phyloP scores from a whole-genome alignment of 2,113 vertebrate species.

The Turdus rufiventris region DNA sequence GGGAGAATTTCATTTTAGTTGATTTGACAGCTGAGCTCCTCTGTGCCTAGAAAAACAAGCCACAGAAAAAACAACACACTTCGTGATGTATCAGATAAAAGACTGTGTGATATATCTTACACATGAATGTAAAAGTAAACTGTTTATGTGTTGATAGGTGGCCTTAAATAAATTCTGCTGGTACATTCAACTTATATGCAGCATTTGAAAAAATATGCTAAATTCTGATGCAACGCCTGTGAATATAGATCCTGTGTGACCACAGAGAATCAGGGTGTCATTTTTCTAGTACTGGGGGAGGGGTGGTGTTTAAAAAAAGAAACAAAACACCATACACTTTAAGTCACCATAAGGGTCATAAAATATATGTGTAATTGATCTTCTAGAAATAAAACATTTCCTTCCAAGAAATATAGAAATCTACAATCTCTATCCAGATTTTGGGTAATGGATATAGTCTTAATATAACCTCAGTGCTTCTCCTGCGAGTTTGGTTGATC shows the following conservation, averaged over 20 bases:
- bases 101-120: neutral
- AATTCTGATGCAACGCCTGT: neutral
- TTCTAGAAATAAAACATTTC: neutral
- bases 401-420: neutral
- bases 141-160: neutral
- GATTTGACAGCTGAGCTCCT: neutral
- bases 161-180: neutral
- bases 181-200: neutral
- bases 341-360: neutral
- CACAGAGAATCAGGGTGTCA: neutral
- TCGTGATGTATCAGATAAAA: neutral
- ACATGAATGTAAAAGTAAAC: neutral
- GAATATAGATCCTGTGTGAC: neutral
- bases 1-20: neutral
- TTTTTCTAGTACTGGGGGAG: neutral
- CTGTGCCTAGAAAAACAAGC: neutral
- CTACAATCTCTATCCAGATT: neutral
- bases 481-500: neutral
- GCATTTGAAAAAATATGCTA: neutral
- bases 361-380: neutral
- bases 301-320: accelerated
- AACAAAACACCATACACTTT: neutral
- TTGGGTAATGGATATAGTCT: neutral
- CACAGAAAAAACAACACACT: neutral
- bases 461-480: neutral